A percentile compares a stretch with the other conserved stretches of the same genome.
These are phyloP conservation scores for Phaethornis superciliosus DNA, from an alignment of 2,113 vertebrate species.

Conservation along the genomic window DNA sequence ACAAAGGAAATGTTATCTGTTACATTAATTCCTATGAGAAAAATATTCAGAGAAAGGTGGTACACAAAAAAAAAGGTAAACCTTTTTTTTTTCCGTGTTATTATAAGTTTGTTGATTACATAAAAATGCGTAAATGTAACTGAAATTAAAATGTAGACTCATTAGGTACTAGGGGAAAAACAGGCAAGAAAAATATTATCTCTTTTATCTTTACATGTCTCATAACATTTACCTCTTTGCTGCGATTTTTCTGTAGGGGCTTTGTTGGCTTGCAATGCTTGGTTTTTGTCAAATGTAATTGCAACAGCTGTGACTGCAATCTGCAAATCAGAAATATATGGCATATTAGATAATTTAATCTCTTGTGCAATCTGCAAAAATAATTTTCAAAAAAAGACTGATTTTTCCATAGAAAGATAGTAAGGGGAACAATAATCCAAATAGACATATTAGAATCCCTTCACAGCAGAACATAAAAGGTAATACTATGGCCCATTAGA, in stretches of 20 bases:
- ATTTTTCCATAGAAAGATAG: not conserved
- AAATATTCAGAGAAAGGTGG: not conserved
- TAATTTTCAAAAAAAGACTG: not conserved
- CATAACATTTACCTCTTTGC: conserved; percentile 83
- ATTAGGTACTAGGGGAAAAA: not conserved
- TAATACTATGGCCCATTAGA: not conserved
- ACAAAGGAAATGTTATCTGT: not conserved
- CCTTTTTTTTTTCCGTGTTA: not conserved
- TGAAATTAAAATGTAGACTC: not conserved
- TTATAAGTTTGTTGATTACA: accelerated
- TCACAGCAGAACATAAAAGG: not conserved
- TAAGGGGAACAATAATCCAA: accelerated
- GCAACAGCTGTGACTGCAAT: conserved; percentile 96
- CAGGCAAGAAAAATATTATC: not conserved
- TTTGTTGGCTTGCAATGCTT: conserved; percentile 82
- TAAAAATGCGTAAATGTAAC: not conserved
- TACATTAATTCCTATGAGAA: not conserved
- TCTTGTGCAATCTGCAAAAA: not conserved
- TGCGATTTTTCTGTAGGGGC: conserved; percentile 78
- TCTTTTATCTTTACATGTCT: not conserved
- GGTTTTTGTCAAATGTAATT: conserved; percentile 94
- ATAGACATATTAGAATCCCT: not conserved
- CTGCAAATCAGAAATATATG: conserved; percentile 71
- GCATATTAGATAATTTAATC: not conserved
- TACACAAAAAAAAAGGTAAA: not conserved